Evolutionary conservation across 2,113 vertebrate species (phyloP).

Genomic region (Dromaius novaehollandiae): DNA sequence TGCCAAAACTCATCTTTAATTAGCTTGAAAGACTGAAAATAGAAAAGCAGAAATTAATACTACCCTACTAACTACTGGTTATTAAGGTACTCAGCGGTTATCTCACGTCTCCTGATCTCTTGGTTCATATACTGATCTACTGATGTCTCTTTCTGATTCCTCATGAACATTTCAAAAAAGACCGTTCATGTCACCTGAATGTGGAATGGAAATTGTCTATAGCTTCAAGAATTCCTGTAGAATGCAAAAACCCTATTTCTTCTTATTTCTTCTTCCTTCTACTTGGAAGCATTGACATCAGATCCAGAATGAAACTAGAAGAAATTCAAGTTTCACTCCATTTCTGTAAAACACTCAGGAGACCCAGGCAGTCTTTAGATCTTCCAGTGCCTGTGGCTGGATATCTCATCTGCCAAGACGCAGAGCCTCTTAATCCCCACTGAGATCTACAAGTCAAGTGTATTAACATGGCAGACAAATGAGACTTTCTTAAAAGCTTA

Average conservation of each 20-base stretch:
- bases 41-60: background rate
- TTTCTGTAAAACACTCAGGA: background rate
- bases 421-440: background rate
- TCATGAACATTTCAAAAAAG: background rate
- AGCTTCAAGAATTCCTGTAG: background rate
- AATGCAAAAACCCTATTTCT: background rate
- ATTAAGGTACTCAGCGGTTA: background rate
- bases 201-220: background rate
- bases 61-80: background rate
- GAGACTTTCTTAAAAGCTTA: background rate
- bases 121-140: background rate
- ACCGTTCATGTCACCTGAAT: background rate
- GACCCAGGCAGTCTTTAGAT: background rate
- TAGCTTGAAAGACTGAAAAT: background rate
- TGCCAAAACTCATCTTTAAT: background rate
- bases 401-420: background rate
- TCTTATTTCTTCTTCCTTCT: background rate
- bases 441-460: background rate
- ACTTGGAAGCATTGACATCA: background rate
- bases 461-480: background rate
- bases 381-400: background rate
- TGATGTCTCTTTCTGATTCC: background rate
- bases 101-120: background rate
- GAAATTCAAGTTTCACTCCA: background rate
- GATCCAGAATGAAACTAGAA: background rate